Percentiles rank a stretch among this genome's conserved stretches.
Evolutionary conservation across 2,113 vertebrate species (phyloP).

Genomic region (Barbus barbus): DNA sequence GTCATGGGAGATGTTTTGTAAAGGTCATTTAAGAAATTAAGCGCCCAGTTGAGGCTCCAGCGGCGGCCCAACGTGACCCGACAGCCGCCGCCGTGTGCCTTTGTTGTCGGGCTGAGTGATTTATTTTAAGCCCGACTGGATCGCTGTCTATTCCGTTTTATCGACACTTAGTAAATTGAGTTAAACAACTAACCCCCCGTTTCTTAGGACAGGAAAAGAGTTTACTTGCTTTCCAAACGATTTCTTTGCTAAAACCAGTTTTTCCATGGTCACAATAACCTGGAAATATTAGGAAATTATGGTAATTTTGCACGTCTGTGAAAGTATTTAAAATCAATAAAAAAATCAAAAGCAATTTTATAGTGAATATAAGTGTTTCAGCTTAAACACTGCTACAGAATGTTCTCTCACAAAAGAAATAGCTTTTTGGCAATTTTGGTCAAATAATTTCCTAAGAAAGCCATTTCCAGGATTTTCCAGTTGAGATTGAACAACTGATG

Average conservation of each 20-base stretch:
- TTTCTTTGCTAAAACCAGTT: not conserved
- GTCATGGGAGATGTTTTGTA: not conserved
- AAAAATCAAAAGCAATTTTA: not conserved
- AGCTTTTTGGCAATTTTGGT: not conserved
- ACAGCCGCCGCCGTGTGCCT: conserved; percentile 19
- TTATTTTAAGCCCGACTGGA: conserved; percentile 16
- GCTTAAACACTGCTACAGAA: not conserved
- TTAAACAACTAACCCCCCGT: not conserved
- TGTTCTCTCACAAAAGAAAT: not conserved
- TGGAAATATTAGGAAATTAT: not conserved
- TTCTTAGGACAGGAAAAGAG: not conserved
- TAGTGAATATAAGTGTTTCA: not conserved
- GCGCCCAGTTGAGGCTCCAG: not conserved
- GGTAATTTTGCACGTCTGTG: not conserved
- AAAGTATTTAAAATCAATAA: not conserved
- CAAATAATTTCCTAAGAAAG: not conserved
- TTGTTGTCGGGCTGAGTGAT: conserved; percentile 37
- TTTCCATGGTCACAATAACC: no score
- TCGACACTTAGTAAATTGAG: not conserved
- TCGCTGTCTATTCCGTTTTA: not conserved
- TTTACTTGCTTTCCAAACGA: not conserved
- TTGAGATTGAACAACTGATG: no score
- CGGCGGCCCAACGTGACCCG: conserved; percentile 8
- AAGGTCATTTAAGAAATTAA: not conserved
- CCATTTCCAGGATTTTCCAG: not conserved